Evolutionary conservation across 2,888 invertebrate genomes (phyloP), one percentile per base, ranked within the genome.

Genomic region (Chrysolina oricalcia): DNA sequence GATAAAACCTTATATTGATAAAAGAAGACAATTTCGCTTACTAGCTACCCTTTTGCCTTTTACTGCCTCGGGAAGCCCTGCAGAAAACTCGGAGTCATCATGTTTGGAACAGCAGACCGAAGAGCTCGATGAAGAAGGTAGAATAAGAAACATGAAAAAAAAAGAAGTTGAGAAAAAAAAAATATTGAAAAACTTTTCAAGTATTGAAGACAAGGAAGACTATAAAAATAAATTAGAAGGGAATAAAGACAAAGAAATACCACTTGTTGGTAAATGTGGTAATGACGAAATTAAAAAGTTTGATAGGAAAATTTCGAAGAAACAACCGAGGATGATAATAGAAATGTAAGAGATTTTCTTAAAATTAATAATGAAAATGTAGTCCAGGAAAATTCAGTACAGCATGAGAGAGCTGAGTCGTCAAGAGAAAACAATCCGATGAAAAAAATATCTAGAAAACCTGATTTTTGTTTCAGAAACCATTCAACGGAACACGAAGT

Each of bases 401-500:
- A 15, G n/a, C 13, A 46, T 46, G 46, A 46, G 6, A n/a, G 11
- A 53, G 1, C 19, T 17, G 11, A 9, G 2, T 19, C 3, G 5
- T 2, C 1, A n/a, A 9, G 2, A 46, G 5, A 5, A 46, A n/a
- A 46, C 1, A 41, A 11, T 62, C 62, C 21, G 8, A 62, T 21
- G 41, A 46, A 46, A 66, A 19, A 43, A n/a, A 19, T 19, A 19
- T 21, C 6, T 23, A 68, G 67, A n/a, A 27, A 70, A 65, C 35
- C 53, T 19, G 23, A 68, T 35, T 67, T 68, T 10, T 75, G 69
- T 46, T 75, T 56, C 40, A 65, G 75, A 68, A 67, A 71, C 43
- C 75, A 75, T 46, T 64, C 19, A n/a, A 40, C 53, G 21, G 64
- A 75, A 59, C 40, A 64, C 23, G 75, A 75, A 4, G 72, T 72